phyloP scores from a whole-genome alignment of 2,113 vertebrate species.

The Prionailurus bengalensis region DNA sequence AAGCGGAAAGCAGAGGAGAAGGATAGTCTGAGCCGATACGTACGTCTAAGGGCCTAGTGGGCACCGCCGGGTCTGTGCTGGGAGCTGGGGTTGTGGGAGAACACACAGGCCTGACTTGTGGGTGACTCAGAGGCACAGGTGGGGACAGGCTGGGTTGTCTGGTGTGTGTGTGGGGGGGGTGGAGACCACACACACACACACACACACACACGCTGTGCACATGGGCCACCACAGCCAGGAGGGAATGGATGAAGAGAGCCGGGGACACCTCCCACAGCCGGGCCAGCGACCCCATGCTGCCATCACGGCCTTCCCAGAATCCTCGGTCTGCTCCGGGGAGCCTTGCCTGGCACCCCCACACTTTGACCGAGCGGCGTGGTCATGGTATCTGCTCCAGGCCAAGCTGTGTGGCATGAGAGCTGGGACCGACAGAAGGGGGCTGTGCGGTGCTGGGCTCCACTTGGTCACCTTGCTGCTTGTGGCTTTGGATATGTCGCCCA shows the following conservation, averaged over 20 bases:
- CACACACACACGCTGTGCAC: fast-evolving
- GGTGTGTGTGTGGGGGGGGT: no score
- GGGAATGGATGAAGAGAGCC: fast-evolving
- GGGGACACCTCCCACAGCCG: not conserved
- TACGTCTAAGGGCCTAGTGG: slow-evolving; percentile 81
- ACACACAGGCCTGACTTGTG: not conserved
- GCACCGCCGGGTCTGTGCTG: fast-evolving
- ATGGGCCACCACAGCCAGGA: not conserved
- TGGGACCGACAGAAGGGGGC: not conserved
- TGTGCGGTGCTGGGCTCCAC: fast-evolving
- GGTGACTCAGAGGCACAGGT: not conserved
- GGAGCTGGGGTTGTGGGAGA: not conserved
- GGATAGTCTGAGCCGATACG: slow-evolving; percentile 97
- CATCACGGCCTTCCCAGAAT: fast-evolving
- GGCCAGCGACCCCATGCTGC: fast-evolving
- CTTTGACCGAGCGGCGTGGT: fast-evolving
- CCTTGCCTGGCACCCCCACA: fast-evolving
- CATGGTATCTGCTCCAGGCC: not conserved
- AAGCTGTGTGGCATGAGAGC: not conserved
- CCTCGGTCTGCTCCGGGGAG: not conserved
- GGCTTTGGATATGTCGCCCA: fast-evolving
- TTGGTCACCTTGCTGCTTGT: not conserved
- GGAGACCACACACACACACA: fast-evolving
- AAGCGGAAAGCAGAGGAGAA: slow-evolving; percentile 98
- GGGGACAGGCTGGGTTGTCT: not conserved